Evolutionary conservation across 92 coral and sea anemone species (phyloP).

Genomic region (Hydrozoanthus gracilis): DNA sequence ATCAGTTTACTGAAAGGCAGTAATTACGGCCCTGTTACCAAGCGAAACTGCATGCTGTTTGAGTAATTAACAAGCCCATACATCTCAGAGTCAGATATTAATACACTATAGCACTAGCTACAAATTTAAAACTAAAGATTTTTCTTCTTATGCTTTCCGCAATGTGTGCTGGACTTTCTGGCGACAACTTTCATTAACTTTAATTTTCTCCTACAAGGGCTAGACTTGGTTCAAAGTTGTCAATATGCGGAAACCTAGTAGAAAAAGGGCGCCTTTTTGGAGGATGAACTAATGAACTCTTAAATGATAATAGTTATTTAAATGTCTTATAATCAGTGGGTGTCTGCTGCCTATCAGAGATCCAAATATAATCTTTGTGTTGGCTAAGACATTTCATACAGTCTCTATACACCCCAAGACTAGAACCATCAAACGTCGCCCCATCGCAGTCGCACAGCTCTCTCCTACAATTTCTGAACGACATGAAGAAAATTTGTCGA

Average conservation of each 20-base stretch:
- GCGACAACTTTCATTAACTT: not conserved
- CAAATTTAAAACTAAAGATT: slow-evolving; percentile 3
- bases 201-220: not conserved
- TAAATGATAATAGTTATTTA: slow-evolving; percentile 44
- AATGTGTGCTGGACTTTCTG: not conserved
- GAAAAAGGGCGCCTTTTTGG: slow-evolving; percentile 25
- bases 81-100: slow-evolving; percentile 22
- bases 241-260: slow-evolving; percentile 8
- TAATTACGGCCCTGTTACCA: slow-evolving; percentile 62
- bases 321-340: slow-evolving; percentile 46
- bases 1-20: slow-evolving; percentile 65
- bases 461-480: slow-evolving; percentile 4
- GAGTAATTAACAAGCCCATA: slow-evolving; percentile 40
- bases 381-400: slow-evolving; percentile 2
- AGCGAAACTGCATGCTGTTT: slow-evolving; percentile 66
- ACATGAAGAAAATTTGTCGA: slow-evolving; percentile 30
- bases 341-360: slow-evolving; percentile 40
- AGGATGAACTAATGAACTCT: slow-evolving; percentile 19
- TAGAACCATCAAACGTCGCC: not conserved
- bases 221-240: not conserved
- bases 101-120: slow-evolving; percentile 5
- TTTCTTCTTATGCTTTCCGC: not conserved
- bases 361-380: slow-evolving; percentile 45
- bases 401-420: not conserved
- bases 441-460: slow-evolving; percentile 4